phyloP scores from a whole-genome alignment of 2,888 invertebrate species.

The Spilarctia lutea region DNA sequence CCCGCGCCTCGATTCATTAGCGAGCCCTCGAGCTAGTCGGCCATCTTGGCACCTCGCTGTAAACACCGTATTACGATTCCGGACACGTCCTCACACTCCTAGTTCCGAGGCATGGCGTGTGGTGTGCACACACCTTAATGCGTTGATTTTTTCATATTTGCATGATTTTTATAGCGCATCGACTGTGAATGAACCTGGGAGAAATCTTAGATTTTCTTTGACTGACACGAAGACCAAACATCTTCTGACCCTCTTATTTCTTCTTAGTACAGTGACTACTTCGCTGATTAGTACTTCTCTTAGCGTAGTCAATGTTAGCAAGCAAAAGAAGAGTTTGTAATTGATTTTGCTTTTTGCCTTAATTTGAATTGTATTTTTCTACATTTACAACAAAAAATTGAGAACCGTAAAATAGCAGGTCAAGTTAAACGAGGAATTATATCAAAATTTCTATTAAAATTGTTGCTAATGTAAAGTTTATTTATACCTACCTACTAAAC shows the following conservation, averaged over 20 bases:
- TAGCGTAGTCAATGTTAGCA: not conserved
- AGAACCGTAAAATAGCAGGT: no score
- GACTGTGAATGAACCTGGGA: not conserved
- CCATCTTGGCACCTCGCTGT: conserved; percentile 61
- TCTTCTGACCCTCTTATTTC: not conserved
- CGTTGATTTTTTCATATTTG: conserved; percentile 29
- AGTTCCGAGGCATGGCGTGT: conserved; percentile 38
- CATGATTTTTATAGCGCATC: not conserved
- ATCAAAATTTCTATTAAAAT: no score
- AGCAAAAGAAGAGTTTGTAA: not conserved
- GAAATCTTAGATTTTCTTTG: not conserved
- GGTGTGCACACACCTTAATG: conserved; percentile 33
- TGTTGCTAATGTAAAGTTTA: no score
- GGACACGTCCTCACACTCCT: conserved; percentile 65
- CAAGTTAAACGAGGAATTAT: no score
- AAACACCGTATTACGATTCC: conserved; percentile 73
- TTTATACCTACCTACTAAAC: no score
- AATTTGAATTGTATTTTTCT: no score
- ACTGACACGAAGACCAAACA: not conserved
- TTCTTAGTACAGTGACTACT: not conserved
- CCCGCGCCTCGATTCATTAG: conserved; percentile 66
- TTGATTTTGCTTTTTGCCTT: no score
- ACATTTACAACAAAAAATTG: not conserved
- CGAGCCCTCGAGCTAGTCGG: conserved; percentile 40
- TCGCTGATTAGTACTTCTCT: not conserved